Base-by-base conservation (phyloP, 2,888 invertebrate species). In the Mythimna albipuncta region DNA sequence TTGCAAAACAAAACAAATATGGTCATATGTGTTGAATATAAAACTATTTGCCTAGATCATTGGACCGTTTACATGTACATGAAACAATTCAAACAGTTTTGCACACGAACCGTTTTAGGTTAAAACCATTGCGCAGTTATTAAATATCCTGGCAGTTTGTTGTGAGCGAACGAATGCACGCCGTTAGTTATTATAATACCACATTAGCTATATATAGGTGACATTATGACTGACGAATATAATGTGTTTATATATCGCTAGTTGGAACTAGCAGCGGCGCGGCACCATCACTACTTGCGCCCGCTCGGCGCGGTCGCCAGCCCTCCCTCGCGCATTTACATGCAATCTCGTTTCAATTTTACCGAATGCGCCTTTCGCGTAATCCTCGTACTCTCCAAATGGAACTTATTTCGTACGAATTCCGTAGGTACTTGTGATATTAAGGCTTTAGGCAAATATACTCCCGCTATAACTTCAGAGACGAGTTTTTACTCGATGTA, bases 331-430 rank as follows among this genome's bases (percentile, higher is more conserved):
- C 78, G 68, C 63, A 79, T 85, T 77, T 81, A 65, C 73, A 85
- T 84, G 81, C 86, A 85, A 85, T 84, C 84, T 84, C 78, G 75
- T 84, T 81, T 77, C 84, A 84, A 84, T 85, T 85, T 74, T 70
- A 73, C 69, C 73, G 68, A 83, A 83, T 84, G 85, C 69, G 81
- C 85, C 84, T 72, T 76, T 77, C 84, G 81, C 77, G 78, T 77
- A 75, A 76, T 85, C 77, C 84, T 77, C 78, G 66, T 77, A 68
- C 81, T 77, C 84, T 71, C 68, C 57, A 73, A 84, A 84, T 85
- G 75, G 86, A 81, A 85, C 69, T 74, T 82, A 84, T 85, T 77
- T 66, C 66, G 83, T 71, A 74, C 54, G 58, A 69, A 64, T 65
- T 54, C 58, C 64, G 75, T 58, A 52, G 58, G 59, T 64, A 64